These are phyloP conservation scores for Morone chrysops DNA, from an alignment of 2,113 vertebrate species.

Conservation along the genomic window DNA sequence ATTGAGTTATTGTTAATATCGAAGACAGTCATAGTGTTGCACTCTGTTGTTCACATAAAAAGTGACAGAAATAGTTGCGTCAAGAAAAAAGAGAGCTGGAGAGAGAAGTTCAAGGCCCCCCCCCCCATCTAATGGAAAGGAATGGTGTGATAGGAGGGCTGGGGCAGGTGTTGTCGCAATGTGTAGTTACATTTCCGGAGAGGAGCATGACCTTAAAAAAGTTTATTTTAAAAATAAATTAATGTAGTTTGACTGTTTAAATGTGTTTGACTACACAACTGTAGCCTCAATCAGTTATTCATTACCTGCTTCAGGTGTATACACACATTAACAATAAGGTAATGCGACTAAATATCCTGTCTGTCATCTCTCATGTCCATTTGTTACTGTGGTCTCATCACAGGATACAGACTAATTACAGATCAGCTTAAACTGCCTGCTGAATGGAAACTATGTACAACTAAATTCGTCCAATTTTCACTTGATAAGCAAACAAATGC, in stretches of 20 bases:
- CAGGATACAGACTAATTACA: neutral
- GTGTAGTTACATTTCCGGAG: too few species aligned
- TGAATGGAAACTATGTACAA: neutral
- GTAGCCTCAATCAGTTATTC: neutral
- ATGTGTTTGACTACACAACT: neutral
- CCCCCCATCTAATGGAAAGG: too few species aligned
- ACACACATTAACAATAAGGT: neutral
- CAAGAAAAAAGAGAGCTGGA: neutral
- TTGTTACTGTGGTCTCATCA: neutral
- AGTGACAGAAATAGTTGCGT: neutral
- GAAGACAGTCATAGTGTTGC: neutral
- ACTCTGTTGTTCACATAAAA: neutral
- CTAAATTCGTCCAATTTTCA: neutral
- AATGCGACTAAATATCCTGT: neutral
- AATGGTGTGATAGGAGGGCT: too few species aligned
- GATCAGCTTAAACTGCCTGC: neutral
- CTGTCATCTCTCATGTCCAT: neutral
- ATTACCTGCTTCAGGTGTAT: neutral
- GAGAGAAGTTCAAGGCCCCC: neutral
- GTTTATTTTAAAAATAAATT: neutral
- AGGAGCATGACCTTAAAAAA: neutral
- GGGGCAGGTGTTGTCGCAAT: too few species aligned
- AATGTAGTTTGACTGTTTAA: neutral
- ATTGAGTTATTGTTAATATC: neutral
- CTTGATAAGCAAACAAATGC: conserved; percentile 3